Percentiles rank a stretch among this genome's conserved stretches.
phyloP scores from a whole-genome alignment of 2,797 vertebrate genomes.

The Eleutherodactylus coqui region DNA sequence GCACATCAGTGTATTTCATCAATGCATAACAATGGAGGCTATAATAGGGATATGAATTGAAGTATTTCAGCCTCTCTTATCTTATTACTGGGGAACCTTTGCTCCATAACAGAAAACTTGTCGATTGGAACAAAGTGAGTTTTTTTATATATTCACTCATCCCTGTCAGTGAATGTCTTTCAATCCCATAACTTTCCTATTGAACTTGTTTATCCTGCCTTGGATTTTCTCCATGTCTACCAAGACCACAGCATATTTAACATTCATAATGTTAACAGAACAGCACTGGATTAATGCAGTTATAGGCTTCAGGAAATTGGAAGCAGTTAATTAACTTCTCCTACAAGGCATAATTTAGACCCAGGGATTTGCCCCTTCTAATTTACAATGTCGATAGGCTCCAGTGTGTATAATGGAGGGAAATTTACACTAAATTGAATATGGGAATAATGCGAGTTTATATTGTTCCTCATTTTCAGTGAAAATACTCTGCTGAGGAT shows the following conservation, averaged over 20 bases:
- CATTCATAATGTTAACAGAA: background rate
- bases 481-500: conserved; percentile 40
- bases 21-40: too few species aligned
- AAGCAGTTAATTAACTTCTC: conserved; percentile 55
- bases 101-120: too few species aligned
- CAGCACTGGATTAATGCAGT: conserved; percentile 2
- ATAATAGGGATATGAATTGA: too few species aligned
- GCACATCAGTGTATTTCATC: too few species aligned
- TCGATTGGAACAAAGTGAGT: too few species aligned
- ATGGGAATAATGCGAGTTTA: conserved; percentile 30
- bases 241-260: background rate
- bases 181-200: background rate
- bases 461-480: conserved; percentile 50
- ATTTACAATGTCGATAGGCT: conserved; percentile 40
- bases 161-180: too few species aligned
- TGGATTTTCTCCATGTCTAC: background rate
- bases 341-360: conserved; percentile 42
- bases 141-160: too few species aligned
- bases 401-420: conserved; percentile 34
- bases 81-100: too few species aligned
- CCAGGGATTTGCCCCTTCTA: conserved; percentile 51
- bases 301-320: conserved; percentile 29
- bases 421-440: conserved; percentile 47
- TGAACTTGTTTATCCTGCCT: background rate
- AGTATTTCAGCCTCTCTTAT: too few species aligned